Conservation (phyloP, 2,113 vertebrate genomes). For the Nymphicus hollandicus region DNA sequence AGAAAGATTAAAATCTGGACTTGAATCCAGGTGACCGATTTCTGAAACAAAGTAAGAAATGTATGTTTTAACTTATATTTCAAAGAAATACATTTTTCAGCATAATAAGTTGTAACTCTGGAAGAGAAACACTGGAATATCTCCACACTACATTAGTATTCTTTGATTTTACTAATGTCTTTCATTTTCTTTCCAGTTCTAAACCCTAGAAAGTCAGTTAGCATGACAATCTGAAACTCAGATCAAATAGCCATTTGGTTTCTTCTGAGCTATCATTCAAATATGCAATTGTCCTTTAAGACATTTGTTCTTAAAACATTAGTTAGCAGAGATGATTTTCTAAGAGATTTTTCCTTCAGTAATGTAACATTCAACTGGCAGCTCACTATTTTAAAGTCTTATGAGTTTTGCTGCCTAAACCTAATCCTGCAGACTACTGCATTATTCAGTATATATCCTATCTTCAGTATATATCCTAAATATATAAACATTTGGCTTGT, state of each 20-base stretch:
- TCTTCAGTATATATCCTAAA: not conserved
- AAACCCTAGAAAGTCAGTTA: not conserved
- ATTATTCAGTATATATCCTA: not conserved
- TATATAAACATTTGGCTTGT: not conserved
- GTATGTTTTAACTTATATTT: not conserved
- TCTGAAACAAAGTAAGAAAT: not conserved
- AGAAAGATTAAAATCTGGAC: not conserved
- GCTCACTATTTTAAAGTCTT: not conserved
- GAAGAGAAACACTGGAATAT: not conserved
- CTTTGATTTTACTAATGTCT: not conserved
- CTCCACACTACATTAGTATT: not conserved
- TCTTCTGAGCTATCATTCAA: not conserved
- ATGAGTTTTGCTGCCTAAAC: not conserved
- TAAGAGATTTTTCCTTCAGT: not conserved
- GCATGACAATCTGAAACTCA: not conserved
- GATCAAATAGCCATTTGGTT: not conserved
- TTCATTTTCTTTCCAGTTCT: not conserved
- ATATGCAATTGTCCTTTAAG: not conserved
- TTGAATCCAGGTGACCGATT: not conserved
- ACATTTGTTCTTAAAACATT: not conserved
- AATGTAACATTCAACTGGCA: not conserved
- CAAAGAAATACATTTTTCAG: not conserved
- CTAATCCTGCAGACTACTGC: not conserved
- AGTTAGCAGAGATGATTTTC: not conserved
- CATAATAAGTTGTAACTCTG: not conserved